phyloP scores from a whole-genome alignment of 35 echinoderm and acorn worm genomes.

The Diadema setosum region DNA sequence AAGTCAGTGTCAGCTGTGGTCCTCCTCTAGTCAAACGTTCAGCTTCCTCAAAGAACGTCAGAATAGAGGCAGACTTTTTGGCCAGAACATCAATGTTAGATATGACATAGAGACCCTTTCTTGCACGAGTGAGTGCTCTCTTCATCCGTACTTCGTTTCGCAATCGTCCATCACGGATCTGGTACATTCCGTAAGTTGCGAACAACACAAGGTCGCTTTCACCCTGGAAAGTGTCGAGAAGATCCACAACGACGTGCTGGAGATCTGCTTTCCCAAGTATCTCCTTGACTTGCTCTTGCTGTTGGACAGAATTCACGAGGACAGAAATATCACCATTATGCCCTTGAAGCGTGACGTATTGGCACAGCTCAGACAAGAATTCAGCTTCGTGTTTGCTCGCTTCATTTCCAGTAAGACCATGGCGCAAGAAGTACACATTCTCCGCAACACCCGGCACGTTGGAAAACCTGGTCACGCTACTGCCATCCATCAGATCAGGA shows the following conservation, averaged over 20 bases:
- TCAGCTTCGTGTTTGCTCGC: conserved; percentile 53
- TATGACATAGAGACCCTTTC: conserved; percentile 37
- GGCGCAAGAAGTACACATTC: conserved; percentile 65
- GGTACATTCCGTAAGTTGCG: conserved; percentile 38
- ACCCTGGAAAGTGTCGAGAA: conserved; percentile 62
- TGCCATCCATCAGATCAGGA: conserved; percentile 31
- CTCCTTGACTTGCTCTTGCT: conserved; percentile 16
- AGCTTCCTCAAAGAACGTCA: not conserved
- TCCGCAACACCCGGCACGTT: conserved; percentile 40
- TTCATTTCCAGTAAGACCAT: not conserved
- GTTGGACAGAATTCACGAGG: conserved; percentile 47
- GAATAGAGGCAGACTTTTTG: not conserved
- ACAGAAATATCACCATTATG: conserved; percentile 61
- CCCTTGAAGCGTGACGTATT: conserved; percentile 67
- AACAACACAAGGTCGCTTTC: conserved; percentile 79
- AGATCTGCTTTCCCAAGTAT: not conserved
- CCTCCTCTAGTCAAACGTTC: not conserved
- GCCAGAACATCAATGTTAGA: conserved; percentile 40
- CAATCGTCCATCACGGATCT: conserved; percentile 13
- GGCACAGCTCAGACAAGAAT: conserved; percentile 40
- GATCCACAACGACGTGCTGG: conserved; percentile 5
- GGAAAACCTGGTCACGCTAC: not conserved
- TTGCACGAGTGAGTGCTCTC: conserved; percentile 42
- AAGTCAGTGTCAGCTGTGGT: not conserved
- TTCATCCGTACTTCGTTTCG: conserved; percentile 27